phyloP scores from a whole-genome alignment of 2,113 vertebrate genomes.

The Dipodomys merriami region DNA sequence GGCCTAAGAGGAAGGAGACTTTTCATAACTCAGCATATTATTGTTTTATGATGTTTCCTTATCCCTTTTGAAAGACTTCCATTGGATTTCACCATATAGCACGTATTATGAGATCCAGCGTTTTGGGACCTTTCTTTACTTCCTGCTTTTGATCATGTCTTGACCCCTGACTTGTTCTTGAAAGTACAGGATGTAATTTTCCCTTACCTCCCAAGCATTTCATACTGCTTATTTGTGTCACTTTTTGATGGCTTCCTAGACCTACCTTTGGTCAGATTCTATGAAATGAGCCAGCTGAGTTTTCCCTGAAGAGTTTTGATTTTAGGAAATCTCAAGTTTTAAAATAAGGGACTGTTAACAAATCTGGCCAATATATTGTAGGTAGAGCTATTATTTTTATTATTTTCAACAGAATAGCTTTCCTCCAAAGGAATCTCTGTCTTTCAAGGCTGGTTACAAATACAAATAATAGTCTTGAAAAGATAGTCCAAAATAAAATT shows the following conservation, averaged over 20 bases:
- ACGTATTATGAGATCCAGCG: neutral
- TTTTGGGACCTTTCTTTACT: neutral
- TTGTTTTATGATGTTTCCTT: neutral
- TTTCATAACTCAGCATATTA: neutral
- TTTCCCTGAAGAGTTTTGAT: neutral
- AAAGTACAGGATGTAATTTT: slow-evolving; percentile 62
- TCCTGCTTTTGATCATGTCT: slow-evolving; percentile 59
- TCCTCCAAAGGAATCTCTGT: neutral
- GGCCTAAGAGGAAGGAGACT: neutral
- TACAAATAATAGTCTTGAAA: neutral
- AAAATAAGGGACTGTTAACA: neutral
- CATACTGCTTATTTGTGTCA: neutral
- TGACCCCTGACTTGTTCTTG: slow-evolving; percentile 35
- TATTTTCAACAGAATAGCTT: neutral
- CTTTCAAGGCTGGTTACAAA: neutral
- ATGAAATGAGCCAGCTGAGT: slow-evolving; percentile 46
- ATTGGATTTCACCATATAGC: neutral
- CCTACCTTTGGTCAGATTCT: neutral
- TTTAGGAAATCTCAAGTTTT: neutral
- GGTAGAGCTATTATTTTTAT: neutral
- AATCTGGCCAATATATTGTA: neutral
- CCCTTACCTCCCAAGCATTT: slow-evolving; percentile 51
- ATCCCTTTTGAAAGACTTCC: neutral
- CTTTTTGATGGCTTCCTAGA: slow-evolving; percentile 56
- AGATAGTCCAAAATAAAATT: neutral